Evolutionary conservation across 2,888 invertebrate genomes (phyloP).

Genomic region (Polydrusus cervinus): DNA sequence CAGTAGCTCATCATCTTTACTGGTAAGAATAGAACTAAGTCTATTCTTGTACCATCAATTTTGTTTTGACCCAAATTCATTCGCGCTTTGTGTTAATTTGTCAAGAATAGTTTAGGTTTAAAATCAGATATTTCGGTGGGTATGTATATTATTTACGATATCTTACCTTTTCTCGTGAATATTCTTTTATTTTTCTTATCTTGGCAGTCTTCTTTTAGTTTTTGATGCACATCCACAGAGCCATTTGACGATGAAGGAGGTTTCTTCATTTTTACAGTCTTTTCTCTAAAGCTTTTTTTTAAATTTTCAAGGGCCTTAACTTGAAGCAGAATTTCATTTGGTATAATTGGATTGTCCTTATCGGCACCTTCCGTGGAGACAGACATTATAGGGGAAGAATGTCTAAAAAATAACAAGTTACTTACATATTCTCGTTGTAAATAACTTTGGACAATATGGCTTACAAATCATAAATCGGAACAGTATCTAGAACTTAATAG

Average conservation of each 20-base stretch:
- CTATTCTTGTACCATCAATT: too few species aligned
- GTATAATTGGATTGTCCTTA: not conserved
- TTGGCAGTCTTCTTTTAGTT: slow-evolving; percentile 35
- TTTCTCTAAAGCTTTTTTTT: slow-evolving; percentile 36
- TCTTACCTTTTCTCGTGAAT: slow-evolving; percentile 17
- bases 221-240: not conserved
- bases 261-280: slow-evolving; percentile 35
- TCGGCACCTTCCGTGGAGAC: slow-evolving; percentile 4
- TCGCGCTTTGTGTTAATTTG: too few species aligned
- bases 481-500: not conserved
- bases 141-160: too few species aligned
- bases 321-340: slow-evolving; percentile 41
- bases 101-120: too few species aligned
- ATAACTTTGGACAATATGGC: not conserved
- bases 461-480: not conserved
- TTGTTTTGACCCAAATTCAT: too few species aligned
- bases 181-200: slow-evolving; percentile 23
- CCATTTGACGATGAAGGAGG: not conserved
- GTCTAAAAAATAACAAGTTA: slow-evolving; percentile 29
- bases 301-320: slow-evolving; percentile 37
- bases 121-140: too few species aligned
- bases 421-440: too few species aligned
- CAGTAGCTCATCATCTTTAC: too few species aligned
- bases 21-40: too few species aligned
- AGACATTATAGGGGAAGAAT: slow-evolving; percentile 32